Conservation (phyloP, 92 coral and sea anemone genomes). For the Pocillopora grandis region DNA sequence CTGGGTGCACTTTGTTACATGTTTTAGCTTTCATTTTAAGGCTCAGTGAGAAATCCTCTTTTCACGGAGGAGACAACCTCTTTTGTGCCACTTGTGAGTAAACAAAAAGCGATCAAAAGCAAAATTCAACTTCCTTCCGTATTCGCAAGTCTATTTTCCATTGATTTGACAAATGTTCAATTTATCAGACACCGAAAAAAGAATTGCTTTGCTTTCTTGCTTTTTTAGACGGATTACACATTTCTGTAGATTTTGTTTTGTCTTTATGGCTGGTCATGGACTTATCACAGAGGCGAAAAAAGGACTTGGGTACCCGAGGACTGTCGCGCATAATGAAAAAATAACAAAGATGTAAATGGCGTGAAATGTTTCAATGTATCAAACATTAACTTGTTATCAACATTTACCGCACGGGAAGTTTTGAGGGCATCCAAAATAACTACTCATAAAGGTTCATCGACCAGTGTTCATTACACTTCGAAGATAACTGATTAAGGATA, state of each 20-base stretch:
- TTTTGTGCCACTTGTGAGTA: background rate
- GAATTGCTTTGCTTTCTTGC: background rate
- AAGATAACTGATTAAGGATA: conserved; percentile 11
- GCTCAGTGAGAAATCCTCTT: background rate
- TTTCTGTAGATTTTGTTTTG: no score
- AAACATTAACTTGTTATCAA: background rate
- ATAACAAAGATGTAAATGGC: no score
- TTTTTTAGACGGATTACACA: background rate
- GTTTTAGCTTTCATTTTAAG: background rate
- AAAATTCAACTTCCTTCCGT: background rate
- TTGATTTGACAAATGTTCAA: background rate
- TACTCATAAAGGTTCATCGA: conserved; percentile 9
- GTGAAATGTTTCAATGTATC: background rate
- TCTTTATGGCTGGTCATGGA: no score
- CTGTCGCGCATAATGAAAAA: no score
- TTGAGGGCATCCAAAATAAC: conserved; percentile 8
- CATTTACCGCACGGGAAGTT: conserved; percentile 10
- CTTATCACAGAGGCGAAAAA: no score
- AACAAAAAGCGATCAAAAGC: background rate
- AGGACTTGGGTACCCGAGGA: no score
- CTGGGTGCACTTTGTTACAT: no score
- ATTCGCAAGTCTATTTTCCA: background rate
- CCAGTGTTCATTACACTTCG: background rate
- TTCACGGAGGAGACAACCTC: background rate
- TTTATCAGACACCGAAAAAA: background rate